These are phyloP conservation scores for Polypedilum vanderplanki DNA, from an alignment of 1,140 invertebrate species.

Conservation along the genomic window DNA sequence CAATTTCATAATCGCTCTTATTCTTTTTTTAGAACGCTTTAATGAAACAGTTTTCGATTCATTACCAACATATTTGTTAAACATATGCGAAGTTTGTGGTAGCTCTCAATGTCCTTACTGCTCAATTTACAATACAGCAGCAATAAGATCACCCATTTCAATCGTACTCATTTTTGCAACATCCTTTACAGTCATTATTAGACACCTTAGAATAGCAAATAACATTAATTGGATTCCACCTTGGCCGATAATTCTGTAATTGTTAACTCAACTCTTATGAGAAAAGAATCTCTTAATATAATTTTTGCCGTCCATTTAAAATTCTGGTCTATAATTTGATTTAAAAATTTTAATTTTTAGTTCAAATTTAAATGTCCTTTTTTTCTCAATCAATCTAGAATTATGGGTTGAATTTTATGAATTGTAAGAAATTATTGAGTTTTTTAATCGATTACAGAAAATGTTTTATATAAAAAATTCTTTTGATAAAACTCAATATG, in stretches of 20 bases:
- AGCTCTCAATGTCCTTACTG: slow-evolving; percentile 97
- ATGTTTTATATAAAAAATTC: neutral
- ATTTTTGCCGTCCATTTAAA: slow-evolving; percentile 23
- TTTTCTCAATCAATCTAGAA: too few relatives aligned
- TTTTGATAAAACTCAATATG: neutral
- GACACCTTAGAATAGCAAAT: slow-evolving; percentile 36
- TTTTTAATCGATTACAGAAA: neutral
- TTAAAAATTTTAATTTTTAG: neutral
- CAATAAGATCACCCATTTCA: slow-evolving; percentile 38
- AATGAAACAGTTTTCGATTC: slow-evolving; percentile 91
- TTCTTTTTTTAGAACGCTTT: slow-evolving; percentile 71
- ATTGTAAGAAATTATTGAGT: too few relatives aligned
- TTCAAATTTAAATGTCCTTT: neutral
- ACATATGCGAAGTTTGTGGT: slow-evolving; percentile 97
- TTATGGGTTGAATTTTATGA: too few relatives aligned
- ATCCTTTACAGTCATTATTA: slow-evolving; percentile 15
- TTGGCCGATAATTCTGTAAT: neutral
- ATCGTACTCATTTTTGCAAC: slow-evolving; percentile 31
- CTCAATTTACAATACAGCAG: slow-evolving; percentile 73
- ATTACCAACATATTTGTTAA: slow-evolving; percentile 77
- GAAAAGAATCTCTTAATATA: neutral
- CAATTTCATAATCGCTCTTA: slow-evolving; percentile 14
- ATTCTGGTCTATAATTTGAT: slow-evolving; percentile 1
- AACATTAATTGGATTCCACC: slow-evolving; percentile 31
- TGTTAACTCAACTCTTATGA: neutral